Percentiles rank a stretch among this genome's conserved stretches.
Conservation (phyloP, 2,113 vertebrate species). For the Uria aalge region DNA sequence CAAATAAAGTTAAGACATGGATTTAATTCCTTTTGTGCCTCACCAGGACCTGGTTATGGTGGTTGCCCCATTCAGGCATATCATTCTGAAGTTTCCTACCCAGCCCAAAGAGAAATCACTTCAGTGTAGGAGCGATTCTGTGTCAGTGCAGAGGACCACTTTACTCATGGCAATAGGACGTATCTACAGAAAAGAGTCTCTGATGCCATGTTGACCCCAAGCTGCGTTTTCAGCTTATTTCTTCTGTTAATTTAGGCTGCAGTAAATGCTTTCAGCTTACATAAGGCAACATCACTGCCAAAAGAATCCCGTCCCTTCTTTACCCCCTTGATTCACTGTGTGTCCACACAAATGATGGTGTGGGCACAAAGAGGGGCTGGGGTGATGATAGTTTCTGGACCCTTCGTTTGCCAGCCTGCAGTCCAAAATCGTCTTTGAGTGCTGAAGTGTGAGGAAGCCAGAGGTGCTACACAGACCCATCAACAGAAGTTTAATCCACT, state of each 20-base stretch:
- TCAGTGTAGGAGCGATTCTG: neutral
- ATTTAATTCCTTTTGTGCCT: neutral
- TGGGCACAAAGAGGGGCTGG: neutral
- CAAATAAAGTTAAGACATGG: neutral
- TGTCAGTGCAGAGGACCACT: neutral
- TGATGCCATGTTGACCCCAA: neutral
- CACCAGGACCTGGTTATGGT: neutral
- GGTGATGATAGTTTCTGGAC: neutral
- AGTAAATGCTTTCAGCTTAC: neutral
- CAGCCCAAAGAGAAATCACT: neutral
- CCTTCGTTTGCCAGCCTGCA: neutral
- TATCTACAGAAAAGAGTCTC: neutral
- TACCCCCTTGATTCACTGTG: neutral
- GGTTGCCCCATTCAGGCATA: neutral
- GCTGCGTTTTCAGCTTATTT: neutral
- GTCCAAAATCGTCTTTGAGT: neutral
- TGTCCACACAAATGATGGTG: neutral
- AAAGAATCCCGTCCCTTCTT: neutral
- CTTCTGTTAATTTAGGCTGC: neutral
- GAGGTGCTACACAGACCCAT: neutral
- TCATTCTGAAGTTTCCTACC: neutral
- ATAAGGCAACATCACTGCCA: neutral
- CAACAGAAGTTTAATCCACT: neutral
- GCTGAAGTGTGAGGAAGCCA: neutral
- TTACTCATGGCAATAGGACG: neutral